phyloP scores from a whole-genome alignment of 2,797 vertebrate species.

The Pristis pectinata region DNA sequence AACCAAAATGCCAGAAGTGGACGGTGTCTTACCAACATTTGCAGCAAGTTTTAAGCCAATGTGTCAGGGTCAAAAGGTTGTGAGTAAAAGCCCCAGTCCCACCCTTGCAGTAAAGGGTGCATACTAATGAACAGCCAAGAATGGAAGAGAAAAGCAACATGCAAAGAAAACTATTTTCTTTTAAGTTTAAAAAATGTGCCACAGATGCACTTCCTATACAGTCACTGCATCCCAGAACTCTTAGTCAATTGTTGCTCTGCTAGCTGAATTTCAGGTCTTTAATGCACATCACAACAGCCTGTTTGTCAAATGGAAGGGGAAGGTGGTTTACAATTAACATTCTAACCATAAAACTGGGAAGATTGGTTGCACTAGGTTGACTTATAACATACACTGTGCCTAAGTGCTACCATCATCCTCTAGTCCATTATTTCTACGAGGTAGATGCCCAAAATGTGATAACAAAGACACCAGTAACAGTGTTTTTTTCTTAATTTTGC shows the following conservation, averaged over 20 bases:
- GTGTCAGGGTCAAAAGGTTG: too few species aligned
- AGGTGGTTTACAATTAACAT: not conserved
- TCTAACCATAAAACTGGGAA: not conserved
- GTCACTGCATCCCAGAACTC: not conserved
- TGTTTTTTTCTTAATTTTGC: not conserved
- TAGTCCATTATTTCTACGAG: not conserved
- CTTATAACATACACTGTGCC: not conserved
- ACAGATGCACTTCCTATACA: not conserved
- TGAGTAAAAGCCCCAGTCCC: not conserved
- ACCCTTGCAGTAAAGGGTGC: too few species aligned
- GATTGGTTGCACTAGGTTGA: not conserved
- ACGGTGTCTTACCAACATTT: too few species aligned
- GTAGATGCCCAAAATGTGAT: not conserved
- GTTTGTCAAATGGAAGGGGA: not conserved
- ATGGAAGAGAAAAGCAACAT: not conserved
- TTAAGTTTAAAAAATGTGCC: not conserved
- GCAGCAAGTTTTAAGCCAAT: too few species aligned
- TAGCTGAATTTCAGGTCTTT: not conserved
- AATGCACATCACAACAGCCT: not conserved
- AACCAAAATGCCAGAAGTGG: too few species aligned
- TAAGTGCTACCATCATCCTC: not conserved
- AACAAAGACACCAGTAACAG: not conserved
- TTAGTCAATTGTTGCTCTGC: not conserved
- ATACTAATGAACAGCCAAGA: not conserved
- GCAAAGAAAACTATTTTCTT: not conserved